Conservation (phyloP, 1,140 invertebrate genomes). For the Lanistes nyassanus region DNA sequence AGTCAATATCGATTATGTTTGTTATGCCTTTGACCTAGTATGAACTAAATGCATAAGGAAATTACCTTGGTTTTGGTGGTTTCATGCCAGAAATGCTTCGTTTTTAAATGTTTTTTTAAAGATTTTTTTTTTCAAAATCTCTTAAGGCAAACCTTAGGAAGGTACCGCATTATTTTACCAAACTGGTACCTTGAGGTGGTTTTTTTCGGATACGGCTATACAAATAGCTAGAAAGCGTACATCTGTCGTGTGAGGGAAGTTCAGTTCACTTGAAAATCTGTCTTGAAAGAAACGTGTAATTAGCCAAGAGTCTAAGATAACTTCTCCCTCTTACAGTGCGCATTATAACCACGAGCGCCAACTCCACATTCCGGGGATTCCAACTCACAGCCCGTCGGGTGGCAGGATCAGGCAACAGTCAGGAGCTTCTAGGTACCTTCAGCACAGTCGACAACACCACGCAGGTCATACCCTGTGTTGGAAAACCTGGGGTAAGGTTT, state of each 20-base stretch:
- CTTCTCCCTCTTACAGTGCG: background rate
- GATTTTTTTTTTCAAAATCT: no score
- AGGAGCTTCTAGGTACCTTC: slow-evolving; percentile 15
- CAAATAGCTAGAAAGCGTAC: no score
- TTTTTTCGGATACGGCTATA: no score
- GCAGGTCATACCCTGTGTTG: background rate
- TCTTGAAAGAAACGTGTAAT: no score
- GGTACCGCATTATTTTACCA: no score
- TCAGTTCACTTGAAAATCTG: no score
- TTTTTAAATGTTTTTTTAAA: background rate
- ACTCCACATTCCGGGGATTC: background rate
- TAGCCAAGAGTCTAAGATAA: no score
- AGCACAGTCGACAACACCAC: background rate
- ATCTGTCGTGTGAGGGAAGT: no score
- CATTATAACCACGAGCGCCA: background rate
- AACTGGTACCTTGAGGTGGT: no score
- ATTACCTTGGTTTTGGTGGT: no score
- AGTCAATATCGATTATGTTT: background rate
- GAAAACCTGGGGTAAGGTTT: background rate
- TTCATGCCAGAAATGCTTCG: background rate
- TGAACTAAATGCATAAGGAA: background rate
- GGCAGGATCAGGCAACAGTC: background rate
- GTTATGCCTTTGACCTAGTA: background rate
- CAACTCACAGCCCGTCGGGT: slow-evolving; percentile 5
- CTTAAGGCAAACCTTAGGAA: no score